Percentiles rank a stretch among this genome's conserved stretches.
These are phyloP conservation scores for Typhlomys cinereus DNA, from an alignment of 2,113 vertebrate genomes.

Conservation along the genomic window DNA sequence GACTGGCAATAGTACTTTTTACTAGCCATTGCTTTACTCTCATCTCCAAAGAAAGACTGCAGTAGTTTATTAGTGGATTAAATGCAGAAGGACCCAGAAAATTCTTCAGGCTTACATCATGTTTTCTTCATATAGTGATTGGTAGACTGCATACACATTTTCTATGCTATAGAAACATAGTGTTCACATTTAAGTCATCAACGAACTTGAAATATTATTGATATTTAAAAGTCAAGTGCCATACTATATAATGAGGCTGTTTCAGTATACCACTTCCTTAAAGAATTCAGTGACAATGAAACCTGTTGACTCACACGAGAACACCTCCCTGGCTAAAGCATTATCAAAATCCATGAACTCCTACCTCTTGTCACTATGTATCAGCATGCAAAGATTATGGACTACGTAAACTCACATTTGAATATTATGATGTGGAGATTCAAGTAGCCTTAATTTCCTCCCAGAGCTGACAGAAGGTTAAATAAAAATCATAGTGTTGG, in stretches of 20 bases:
- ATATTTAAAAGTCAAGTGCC: not conserved
- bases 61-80: not conserved
- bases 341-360: not conserved
- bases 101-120: not conserved
- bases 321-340: not conserved
- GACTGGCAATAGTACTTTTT: not conserved
- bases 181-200: not conserved
- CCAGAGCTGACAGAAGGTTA: not conserved
- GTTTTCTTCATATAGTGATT: not conserved
- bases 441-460: not conserved
- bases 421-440: not conserved
- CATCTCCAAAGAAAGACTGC: not conserved
- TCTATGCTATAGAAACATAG: not conserved
- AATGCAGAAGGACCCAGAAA: not conserved
- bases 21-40: not conserved
- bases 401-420: not conserved
- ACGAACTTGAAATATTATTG: not conserved
- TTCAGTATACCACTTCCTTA: not conserved
- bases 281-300: too few relatives aligned
- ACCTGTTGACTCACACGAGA: not conserved
- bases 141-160: not conserved
- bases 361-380: not conserved
- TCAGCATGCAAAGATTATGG: not conserved
- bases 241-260: not conserved
- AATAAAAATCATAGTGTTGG: not conserved